Evolutionary conservation across 2,888 invertebrate genomes (phyloP), one percentile per base, ranked within the genome.

Genomic region (Spisula subtruncata): DNA sequence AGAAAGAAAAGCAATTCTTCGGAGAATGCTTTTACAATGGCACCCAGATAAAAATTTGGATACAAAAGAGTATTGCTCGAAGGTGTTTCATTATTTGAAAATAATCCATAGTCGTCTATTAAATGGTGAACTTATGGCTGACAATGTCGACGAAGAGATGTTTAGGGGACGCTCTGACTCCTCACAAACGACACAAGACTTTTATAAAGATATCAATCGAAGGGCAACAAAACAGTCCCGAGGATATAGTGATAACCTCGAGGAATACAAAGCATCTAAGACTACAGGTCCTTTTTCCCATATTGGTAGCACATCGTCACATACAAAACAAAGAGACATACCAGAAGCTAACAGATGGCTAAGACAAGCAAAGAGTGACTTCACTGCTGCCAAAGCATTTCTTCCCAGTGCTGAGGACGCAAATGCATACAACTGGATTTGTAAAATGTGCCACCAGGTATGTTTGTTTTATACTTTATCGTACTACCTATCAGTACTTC

Each of bases 401-500:
- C 25, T 88, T 2, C n/a, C 41, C 18, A 32, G 66, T n/a, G 84
- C 83, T 41, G 89, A 60, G 20, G 66, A 75, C 2, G 89, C 85
- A 0, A 80, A 85, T 16, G 89, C 84, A 18, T 93, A 88, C 86
- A 94, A 93, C 88, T 94, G 94, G 93, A 93, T 92, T 29, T 94
- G 94, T 85, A 90, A 88, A n/a, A 88, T 80, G 18, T 92, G 93
- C 83, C 90, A 92, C 81, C 93, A 93, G 90, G 93, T 93, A 88
- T 83, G 46, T 41, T 14, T 46, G 32, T 25, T 51, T 82, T 54
- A n/a, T 54, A 48, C 12, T 5, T 41, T 41, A 5, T 41, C 8
- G 41, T 41, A 41, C 41, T 41, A 41, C 41, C 8, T 41, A 8
- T 41, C 41, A 5, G 41, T 8, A 41, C 41, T 41, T 2, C 8